A percentile compares a stretch with the other conserved stretches of the same genome.
phyloP scores from a whole-genome alignment of 2,113 vertebrate species.

The Embiotoca jacksoni region DNA sequence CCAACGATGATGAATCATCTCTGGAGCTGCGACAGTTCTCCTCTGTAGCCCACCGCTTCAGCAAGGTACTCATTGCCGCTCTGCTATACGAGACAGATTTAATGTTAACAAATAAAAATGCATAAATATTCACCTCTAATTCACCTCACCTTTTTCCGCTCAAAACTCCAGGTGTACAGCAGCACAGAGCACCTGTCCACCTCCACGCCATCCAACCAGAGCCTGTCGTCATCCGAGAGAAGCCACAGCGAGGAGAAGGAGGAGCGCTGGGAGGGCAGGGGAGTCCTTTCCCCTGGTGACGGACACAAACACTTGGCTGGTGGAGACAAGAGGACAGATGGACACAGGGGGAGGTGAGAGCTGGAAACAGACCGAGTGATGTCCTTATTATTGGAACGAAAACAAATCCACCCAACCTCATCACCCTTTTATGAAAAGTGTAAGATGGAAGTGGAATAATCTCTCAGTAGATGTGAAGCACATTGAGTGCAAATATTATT shows the following conservation, averaged over 20 bases:
- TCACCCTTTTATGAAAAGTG: background rate
- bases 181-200: slow-evolving; percentile 92
- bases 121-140: background rate
- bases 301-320: slow-evolving; percentile 77
- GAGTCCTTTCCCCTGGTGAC: slow-evolving; percentile 78
- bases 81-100: background rate
- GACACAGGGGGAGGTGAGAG: slow-evolving; percentile 66
- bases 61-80: slow-evolving; percentile 85
- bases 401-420: background rate
- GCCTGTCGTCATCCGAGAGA: slow-evolving; percentile 84
- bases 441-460: slow-evolving; percentile 4
- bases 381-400: slow-evolving; percentile 13
- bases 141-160: background rate
- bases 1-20: slow-evolving; percentile 92
- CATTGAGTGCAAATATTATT: too few relatives aligned
- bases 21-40: slow-evolving; percentile 95
- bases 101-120: background rate
- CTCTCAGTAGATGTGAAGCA: background rate
- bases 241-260: slow-evolving; percentile 92
- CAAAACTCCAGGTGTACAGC: slow-evolving; percentile 91
- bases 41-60: slow-evolving; percentile 95
- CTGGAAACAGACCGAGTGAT: slow-evolving; percentile 24
- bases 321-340: slow-evolving; percentile 53
- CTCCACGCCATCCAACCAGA: slow-evolving; percentile 86
- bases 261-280: slow-evolving; percentile 84